Conservation (phyloP, 2,888 invertebrate species). For the Apamea sordens region DNA sequence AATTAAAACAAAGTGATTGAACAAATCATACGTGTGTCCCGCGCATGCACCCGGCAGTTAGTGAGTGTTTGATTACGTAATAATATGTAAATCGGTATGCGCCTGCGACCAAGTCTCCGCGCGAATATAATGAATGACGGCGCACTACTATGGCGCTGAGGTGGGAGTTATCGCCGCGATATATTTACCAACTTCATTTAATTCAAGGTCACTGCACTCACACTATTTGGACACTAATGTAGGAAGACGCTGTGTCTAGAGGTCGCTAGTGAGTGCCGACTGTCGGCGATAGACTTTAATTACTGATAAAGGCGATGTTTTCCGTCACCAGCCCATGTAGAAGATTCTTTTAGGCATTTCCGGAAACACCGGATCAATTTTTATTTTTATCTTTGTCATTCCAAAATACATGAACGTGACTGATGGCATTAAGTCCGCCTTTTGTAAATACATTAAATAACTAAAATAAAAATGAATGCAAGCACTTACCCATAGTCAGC, state of each 20-base stretch:
- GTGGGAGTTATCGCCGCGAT: constrained; percentile 47
- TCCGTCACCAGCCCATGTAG: background rate
- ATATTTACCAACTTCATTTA: constrained; percentile 40
- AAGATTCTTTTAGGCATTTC: background rate
- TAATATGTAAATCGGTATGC: constrained; percentile 51
- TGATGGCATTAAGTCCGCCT: background rate
- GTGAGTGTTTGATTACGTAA: constrained; percentile 40
- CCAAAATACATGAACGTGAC: too few species aligned
- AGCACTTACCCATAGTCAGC: constrained; percentile 72
- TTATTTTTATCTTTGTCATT: background rate
- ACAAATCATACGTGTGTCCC: constrained; percentile 9
- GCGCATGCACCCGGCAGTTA: constrained; percentile 28
- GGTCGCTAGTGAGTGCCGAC: background rate
- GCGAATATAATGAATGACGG: constrained; percentile 56
- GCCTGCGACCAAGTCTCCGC: constrained; percentile 34
- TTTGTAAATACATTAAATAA: background rate
- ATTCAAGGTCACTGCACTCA: constrained; percentile 53
- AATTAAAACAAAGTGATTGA: constrained; percentile 2
- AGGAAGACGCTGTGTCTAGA: constrained; percentile 5
- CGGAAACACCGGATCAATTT: background rate
- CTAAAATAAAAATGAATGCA: background rate
- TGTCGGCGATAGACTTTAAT: background rate
- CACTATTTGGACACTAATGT: constrained; percentile 18
- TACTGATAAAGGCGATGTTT: background rate
- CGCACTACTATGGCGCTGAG: constrained; percentile 26